Evolutionary conservation across 2,888 invertebrate species (phyloP), one percentile per base, ranked within the genome.

Genomic region (Noctua comes): DNA sequence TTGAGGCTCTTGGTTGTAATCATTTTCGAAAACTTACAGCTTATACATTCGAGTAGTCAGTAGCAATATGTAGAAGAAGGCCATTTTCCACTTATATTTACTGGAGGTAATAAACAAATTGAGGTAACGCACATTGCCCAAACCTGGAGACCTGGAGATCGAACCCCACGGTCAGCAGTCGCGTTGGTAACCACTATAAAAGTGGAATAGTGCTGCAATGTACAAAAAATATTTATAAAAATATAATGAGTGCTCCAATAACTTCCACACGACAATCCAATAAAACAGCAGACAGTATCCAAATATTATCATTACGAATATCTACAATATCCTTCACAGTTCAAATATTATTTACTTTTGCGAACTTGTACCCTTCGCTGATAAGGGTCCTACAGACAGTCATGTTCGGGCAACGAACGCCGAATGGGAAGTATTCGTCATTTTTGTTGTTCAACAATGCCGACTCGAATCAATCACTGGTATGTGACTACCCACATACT

Each of bases 301-400:
- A 69, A 75, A 75, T 65, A 75, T 71, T 68, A 79, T 57, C 48
- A 69, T 46, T 18, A 54, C 16, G 27, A 64, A 71, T 27, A 21
- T 5, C 16, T 65, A 59, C 54, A 83, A 70, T 69, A 66, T 76
- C 62, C 36, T 68, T 57, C 66, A 51, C 16, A 70, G 16, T 77
- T 62, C 59, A 66, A 76, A 59, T 68, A 69, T 69, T 72, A 76
- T 73, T 76, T 73, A 64, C 57, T 71, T 84, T 80, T 36, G 59
- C 13, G 27, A 80, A 70, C 6, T 65, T 59, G 46, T 71, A 11
- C 21, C 43, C 51, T 73, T 76, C n/a, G 31, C 24, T 40, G 13
- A 13, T 65, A 65, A 24, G 65, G 65, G 40, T 24, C 13, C 6
- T n/a, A 24, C 40, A 65, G 31, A 64, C 64, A 31, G 1, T 31